Conservation (phyloP, 2,113 vertebrate genomes). For the Oophaga pumilio region DNA sequence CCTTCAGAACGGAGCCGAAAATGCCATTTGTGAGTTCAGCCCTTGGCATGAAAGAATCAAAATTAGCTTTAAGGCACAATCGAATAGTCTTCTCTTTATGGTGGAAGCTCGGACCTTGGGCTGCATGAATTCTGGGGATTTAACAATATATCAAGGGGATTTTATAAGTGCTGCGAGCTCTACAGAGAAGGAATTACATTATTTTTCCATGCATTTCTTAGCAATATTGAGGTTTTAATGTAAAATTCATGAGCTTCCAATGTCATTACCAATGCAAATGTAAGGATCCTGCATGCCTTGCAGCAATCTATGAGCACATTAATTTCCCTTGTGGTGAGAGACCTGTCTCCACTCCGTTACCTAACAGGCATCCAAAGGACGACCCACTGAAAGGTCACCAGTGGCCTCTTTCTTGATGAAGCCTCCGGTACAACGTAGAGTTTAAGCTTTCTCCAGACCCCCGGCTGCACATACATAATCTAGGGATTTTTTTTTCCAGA, state of each 20-base stretch:
- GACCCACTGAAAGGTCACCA: slow-evolving; percentile 43
- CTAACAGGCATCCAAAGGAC: slow-evolving; percentile 43
- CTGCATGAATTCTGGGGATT: neutral
- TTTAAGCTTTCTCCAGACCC: slow-evolving; percentile 9
- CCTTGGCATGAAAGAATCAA: neutral
- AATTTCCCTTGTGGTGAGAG: slow-evolving; percentile 47
- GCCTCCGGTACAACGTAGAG: neutral
- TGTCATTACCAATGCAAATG: slow-evolving; percentile 54
- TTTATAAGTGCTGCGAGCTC: slow-evolving; percentile 6
- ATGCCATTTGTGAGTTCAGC: neutral
- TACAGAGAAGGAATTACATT: neutral
- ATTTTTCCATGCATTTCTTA: slow-evolving; percentile 48
- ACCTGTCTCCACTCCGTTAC: slow-evolving; percentile 39
- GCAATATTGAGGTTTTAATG: slow-evolving; percentile 45
- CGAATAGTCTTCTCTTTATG: neutral
- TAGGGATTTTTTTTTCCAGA: neutral
- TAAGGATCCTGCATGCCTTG: slow-evolving; percentile 16
- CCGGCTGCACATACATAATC: neutral
- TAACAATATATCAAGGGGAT: slow-evolving; percentile 49
- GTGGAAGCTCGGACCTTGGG: neutral
- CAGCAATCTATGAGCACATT: slow-evolving; percentile 45
- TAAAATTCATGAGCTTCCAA: slow-evolving; percentile 50
- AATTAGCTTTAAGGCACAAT: neutral
- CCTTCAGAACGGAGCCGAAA: too few species aligned
- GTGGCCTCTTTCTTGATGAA: slow-evolving; percentile 15